Evolutionary conservation across 1,140 invertebrate species (phyloP).

Genomic region (Cryptotermes secundus): DNA sequence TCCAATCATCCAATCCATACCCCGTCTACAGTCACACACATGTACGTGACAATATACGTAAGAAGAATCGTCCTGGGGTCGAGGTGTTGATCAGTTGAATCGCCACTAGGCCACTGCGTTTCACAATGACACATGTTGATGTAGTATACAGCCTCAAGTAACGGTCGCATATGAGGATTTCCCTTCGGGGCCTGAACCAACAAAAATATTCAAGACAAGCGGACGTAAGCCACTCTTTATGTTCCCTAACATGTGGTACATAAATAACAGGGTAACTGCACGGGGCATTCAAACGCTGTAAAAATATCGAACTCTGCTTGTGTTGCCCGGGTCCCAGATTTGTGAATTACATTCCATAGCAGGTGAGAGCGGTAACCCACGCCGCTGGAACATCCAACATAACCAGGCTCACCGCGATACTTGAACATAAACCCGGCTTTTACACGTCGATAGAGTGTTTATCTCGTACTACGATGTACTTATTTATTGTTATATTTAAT

Average conservation of each 20-base stretch:
- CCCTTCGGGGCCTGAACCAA: neutral
- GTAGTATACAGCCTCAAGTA: no score
- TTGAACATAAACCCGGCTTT: neutral
- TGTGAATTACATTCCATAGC: neutral
- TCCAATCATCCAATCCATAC: no score
- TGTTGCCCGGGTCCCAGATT: neutral
- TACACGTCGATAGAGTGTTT: neutral
- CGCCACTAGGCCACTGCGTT: no score
- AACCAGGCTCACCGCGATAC: neutral
- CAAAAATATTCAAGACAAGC: neutral
- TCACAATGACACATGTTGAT: no score
- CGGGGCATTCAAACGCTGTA: neutral
- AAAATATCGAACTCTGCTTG: neutral
- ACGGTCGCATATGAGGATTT: no score
- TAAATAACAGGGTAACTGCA: neutral
- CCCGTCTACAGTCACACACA: no score
- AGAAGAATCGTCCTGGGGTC: no score
- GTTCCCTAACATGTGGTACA: neutral
- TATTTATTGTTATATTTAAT: neutral
- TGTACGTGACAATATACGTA: no score
- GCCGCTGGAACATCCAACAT: neutral
- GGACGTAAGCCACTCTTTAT: neutral
- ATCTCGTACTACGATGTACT: neutral
- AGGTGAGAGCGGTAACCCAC: neutral
- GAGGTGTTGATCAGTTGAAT: no score